phyloP scores from a whole-genome alignment of 1,140 invertebrate genomes.

The Bombus cullumanus region DNA sequence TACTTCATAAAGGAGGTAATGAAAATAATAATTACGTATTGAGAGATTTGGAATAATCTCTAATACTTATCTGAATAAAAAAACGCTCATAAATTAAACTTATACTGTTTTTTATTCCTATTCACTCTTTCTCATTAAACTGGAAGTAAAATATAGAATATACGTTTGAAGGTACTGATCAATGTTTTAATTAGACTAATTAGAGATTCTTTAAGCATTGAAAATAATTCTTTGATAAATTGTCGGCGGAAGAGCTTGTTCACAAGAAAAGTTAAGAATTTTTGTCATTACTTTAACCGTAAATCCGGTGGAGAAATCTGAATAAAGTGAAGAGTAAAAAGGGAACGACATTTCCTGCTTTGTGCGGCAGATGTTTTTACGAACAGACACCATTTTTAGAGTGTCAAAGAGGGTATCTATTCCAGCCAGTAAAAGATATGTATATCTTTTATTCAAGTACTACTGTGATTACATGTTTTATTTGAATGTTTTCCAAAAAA shows the following conservation, averaged over 20 bases:
- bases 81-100: no score
- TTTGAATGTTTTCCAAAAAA: neutral
- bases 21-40: neutral
- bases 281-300: neutral
- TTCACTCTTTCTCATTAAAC: no score
- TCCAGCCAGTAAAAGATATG: neutral
- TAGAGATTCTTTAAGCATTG: neutral
- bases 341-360: neutral
- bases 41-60: neutral
- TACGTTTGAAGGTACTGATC: no score
- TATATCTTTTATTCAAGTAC: neutral
- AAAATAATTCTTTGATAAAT: neutral
- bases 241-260: neutral
- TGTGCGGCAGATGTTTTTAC: constrained; percentile 7
- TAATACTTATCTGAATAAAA: no score
- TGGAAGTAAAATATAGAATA: no score
- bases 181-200: no score
- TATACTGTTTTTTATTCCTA: no score
- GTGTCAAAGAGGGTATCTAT: neutral
- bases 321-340: neutral
- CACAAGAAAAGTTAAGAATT: neutral
- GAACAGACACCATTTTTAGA: neutral
- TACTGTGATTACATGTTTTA: neutral
- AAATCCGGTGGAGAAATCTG: neutral
- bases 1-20: neutral